Evolutionary conservation across 2,797 vertebrate species (phyloP).

Genomic region (Tragelaphus eurycerus): DNA sequence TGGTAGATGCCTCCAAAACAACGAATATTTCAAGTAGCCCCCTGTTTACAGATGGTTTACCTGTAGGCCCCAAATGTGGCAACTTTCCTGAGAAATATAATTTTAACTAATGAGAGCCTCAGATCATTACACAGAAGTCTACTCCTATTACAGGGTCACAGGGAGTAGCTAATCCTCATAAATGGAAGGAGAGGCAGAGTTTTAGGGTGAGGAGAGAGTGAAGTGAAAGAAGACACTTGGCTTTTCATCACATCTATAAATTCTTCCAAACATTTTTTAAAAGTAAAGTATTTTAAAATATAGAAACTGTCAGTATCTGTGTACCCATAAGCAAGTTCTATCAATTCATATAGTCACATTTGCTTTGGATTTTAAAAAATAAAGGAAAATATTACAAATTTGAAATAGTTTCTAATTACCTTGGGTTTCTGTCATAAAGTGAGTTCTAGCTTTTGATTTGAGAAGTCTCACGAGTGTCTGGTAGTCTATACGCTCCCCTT

Average conservation of each 20-base stretch:
- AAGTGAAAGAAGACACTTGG: not conserved
- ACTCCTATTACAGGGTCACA: not conserved
- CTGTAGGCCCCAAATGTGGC: not conserved
- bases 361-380: slow-evolving; percentile 26
- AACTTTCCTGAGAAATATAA: not conserved
- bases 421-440: not conserved
- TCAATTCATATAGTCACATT: not conserved
- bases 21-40: not conserved
- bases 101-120: not conserved
- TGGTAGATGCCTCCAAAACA: not conserved
- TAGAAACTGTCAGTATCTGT: not conserved
- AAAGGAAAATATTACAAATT: not conserved
- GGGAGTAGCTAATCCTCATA: not conserved
- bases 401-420: slow-evolving; percentile 35
- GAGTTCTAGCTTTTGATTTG: not conserved
- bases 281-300: not conserved
- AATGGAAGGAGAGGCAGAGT: not conserved
- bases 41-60: not conserved
- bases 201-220: not conserved
- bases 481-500: not conserved
- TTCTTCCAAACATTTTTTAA: not conserved
- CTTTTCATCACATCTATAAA: not conserved
- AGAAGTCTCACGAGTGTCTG: not conserved
- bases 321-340: not conserved
- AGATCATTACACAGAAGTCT: not conserved